Conservation (phyloP, 2,113 vertebrate genomes). For the Pseudopipra pipra region DNA sequence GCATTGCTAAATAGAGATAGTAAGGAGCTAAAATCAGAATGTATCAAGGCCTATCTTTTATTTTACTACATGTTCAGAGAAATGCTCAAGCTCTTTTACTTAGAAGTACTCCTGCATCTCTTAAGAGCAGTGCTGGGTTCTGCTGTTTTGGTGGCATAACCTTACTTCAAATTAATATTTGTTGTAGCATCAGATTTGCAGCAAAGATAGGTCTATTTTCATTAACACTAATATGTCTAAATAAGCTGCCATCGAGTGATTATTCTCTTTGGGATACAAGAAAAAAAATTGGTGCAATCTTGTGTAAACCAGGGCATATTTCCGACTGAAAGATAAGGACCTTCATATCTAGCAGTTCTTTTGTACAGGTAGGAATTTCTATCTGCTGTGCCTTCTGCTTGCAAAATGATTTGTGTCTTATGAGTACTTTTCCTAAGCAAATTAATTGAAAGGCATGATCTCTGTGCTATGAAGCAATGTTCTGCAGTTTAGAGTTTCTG, state of each 20-base stretch:
- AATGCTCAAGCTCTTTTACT: neutral
- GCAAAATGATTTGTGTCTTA: neutral
- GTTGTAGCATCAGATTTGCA: neutral
- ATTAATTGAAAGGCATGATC: neutral
- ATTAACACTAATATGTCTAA: neutral
- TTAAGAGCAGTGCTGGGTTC: neutral
- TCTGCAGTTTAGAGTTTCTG: neutral
- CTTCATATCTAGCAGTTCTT: neutral
- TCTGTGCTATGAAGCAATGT: neutral
- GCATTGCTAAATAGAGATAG: neutral
- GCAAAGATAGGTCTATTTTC: neutral
- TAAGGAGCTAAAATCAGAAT: neutral
- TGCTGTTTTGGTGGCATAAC: neutral
- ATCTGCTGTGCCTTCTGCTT: neutral
- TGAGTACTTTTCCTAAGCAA: neutral
- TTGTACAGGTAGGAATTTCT: neutral
- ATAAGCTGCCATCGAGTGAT: neutral
- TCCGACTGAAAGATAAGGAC: neutral
- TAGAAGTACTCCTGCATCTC: neutral
- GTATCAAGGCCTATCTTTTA: neutral
- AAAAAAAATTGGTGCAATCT: neutral
- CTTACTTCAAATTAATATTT: neutral
- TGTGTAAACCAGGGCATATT: neutral
- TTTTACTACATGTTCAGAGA: neutral
- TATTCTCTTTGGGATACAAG: neutral